Evolutionary conservation across 2,888 invertebrate genomes (phyloP), one percentile per base, ranked within the genome.

Genomic region (Dicycla oo): DNA sequence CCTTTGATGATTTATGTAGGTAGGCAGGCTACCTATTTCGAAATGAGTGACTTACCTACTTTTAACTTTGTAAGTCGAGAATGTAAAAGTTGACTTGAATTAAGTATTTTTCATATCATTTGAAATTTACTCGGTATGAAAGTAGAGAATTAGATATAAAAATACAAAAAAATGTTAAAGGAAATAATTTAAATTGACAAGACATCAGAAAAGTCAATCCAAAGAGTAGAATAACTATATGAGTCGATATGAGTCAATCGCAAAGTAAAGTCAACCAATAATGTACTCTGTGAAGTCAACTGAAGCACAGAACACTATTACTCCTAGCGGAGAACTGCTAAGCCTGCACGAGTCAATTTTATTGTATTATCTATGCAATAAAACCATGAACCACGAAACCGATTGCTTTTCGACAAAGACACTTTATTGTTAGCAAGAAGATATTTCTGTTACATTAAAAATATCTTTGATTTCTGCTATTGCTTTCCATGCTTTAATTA

Each of bases 81-180:
- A 54, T 7, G 1, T 1, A 45, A 65, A 18, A n/a, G 7, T 30
- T 11, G 8, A 38, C 13, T 45, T n/a, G 0, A 18, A 53, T 26
- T 18, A 26, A 47, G 23, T 49, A 34, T 11, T 45, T 49, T 45
- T 54, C 23, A 63, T 51, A 61, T 30, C 49, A 63, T 73, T 69
- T 54, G 38, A 60, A 71, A 73, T 72, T 77, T 81, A 62, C 11
- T 60, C 26, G 11, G 6, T 65, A 40, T 40, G 3, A 18, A 64
- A 71, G 54, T 43, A 53, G 15, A 51, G 7, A 51, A 43, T 34
- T 34, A 51, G 1, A 40, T 47, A 43, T 20, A 47, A 60, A 58
- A 56, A 54, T 61, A 56, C 15, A 38, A 1, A 58, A 54, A 65
- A 68, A 20, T 54, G 54, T 69, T 69, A 68, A 66, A 68, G 26